Conservation (phyloP, 2,797 vertebrate species). For the Coregonus suidteri region DNA sequence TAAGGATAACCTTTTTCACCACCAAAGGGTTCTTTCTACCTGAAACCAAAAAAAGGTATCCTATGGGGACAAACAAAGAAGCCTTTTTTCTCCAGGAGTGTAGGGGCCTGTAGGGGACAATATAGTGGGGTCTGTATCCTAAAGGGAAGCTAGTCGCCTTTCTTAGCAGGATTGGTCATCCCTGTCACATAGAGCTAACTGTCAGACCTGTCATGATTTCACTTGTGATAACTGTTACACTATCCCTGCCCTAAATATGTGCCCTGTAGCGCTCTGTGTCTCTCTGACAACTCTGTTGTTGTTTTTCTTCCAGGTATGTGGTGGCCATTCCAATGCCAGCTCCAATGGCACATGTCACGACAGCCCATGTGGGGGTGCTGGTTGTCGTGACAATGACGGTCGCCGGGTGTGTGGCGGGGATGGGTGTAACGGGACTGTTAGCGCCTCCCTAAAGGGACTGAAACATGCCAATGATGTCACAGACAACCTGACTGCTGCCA, state of each 20-base stretch:
- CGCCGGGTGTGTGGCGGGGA: slow-evolving; percentile 73
- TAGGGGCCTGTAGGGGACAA: background rate
- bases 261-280: background rate
- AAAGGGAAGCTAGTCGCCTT: too few species aligned
- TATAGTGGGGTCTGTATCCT: background rate
- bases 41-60: too few species aligned
- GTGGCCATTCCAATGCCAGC: slow-evolving; percentile 54
- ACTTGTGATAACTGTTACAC: background rate
- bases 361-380: slow-evolving; percentile 76
- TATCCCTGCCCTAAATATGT: background rate
- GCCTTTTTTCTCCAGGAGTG: too few species aligned
- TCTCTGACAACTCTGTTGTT: background rate
- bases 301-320: slow-evolving; percentile 69
- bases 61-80: too few species aligned
- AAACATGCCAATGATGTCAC: slow-evolving; percentile 58
- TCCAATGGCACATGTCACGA: slow-evolving; percentile 69
- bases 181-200: too few species aligned
- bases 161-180: too few species aligned
- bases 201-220: too few species aligned
- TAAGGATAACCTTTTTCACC: too few species aligned
- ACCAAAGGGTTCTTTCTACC: too few species aligned
- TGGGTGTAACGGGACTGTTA: slow-evolving; percentile 76
- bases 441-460: slow-evolving; percentile 68
- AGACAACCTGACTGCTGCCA: slow-evolving; percentile 62
- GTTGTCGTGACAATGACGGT: slow-evolving; percentile 73